Evolutionary conservation across 2,113 vertebrate species (phyloP).

Genomic region (Alces alces): DNA sequence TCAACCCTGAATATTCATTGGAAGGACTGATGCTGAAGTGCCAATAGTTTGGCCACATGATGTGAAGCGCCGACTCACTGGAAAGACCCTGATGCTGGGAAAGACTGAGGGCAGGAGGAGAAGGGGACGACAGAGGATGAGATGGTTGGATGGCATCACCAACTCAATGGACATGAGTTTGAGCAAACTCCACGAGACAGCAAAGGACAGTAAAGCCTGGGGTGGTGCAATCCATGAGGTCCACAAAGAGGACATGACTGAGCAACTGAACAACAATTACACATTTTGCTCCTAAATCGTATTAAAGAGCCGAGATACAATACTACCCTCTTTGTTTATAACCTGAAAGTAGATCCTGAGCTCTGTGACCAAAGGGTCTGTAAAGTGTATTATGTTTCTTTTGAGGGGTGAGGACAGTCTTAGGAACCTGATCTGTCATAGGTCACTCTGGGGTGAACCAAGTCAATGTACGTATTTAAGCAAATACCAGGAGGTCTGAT

Average conservation of each 20-base stretch:
- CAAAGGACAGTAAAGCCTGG: neutral
- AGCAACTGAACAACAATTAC: neutral
- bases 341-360: neutral
- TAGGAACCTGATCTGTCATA: constrained; percentile 47
- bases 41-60: neutral
- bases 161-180: neutral
- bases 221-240: neutral
- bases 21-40: neutral
- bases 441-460: constrained; percentile 66
- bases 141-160: neutral
- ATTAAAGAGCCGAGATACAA: neutral
- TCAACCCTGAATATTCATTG: neutral
- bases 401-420: neutral
- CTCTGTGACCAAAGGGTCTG: constrained; percentile 37
- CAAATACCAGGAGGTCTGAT: constrained; percentile 61
- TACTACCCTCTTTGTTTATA: fast-evolving
- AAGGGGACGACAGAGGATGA: neutral
- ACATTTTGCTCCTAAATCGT: neutral
- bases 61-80: fast-evolving
- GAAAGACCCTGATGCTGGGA: neutral
- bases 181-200: neutral
- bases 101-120: neutral
- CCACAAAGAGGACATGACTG: neutral
- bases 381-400: neutral
- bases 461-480: constrained; percentile 72